Percentiles rank a stretch among this genome's conserved stretches.
These are phyloP conservation scores for Turnix velox DNA, from an alignment of 2,113 vertebrate genomes.

Conservation along the genomic window DNA sequence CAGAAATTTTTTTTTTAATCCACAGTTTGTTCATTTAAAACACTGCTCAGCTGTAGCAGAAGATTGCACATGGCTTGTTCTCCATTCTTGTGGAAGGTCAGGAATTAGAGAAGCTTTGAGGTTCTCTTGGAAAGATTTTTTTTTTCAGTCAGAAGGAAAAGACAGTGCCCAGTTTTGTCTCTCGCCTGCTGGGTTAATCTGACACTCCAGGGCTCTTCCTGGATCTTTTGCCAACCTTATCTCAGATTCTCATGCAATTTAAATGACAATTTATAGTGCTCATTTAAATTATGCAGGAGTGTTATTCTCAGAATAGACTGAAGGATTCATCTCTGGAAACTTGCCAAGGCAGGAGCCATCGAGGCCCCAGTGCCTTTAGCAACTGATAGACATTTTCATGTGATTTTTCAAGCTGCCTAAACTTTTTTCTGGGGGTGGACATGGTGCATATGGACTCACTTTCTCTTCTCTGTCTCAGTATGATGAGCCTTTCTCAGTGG, in stretches of 20 bases:
- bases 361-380: background rate
- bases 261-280: constrained; percentile 38
- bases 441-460: background rate
- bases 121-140: background rate
- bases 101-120: background rate
- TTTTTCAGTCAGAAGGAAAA: constrained; percentile 15
- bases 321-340: background rate
- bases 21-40: constrained; percentile 29
- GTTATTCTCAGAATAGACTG: background rate
- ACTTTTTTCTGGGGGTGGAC: background rate
- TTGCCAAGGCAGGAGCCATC: background rate
- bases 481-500: background rate
- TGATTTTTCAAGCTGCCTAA: background rate
- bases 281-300: constrained; percentile 22
- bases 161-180: background rate
- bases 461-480: background rate
- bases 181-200: constrained; percentile 7
- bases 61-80: constrained; percentile 10
- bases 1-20: constrained; percentile 29
- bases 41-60: constrained; percentile 22
- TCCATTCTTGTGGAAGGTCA: constrained; percentile 43
- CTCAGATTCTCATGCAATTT: constrained; percentile 36
- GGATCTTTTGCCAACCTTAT: constrained; percentile 38
- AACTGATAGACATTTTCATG: fast-evolving
- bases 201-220: constrained; percentile 10